Percentiles rank a stretch among this genome's conserved stretches.
These are phyloP conservation scores for Eumacrocentrus americanus DNA, from an alignment of 2,888 invertebrate species.

Conservation along the genomic window DNA sequence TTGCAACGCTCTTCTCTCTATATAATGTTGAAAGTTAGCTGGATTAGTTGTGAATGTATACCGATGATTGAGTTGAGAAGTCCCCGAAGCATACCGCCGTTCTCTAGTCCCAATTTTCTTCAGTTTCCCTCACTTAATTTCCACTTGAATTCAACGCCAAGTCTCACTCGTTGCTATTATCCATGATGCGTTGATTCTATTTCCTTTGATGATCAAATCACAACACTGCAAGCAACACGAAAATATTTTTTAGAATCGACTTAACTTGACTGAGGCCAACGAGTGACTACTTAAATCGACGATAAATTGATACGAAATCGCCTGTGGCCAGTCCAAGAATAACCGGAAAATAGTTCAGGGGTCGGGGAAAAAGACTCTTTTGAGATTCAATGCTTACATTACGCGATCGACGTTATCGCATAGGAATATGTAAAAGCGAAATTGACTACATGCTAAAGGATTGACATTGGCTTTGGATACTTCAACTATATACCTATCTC, in stretches of 20 bases:
- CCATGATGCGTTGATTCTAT: too few species aligned
- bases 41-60: conserved; percentile 35
- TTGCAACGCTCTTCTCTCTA: too few species aligned
- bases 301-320: conserved; percentile 11
- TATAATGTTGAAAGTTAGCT: too few species aligned
- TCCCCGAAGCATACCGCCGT: conserved; percentile 53
- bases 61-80: conserved; percentile 51
- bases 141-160: too few species aligned
- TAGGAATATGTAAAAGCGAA: neutral
- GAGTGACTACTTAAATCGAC: neutral
- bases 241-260: neutral
- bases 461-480: neutral
- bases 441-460: neutral
- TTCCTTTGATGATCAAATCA: too few species aligned
- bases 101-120: conserved; percentile 16
- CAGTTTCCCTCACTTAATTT: too few species aligned
- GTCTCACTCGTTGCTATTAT: too few species aligned
- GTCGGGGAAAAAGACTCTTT: conserved; percentile 39
- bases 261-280: neutral
- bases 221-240: too few species aligned
- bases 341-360: conserved; percentile 54
- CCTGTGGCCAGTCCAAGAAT: conserved; percentile 32
- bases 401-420: conserved; percentile 1
- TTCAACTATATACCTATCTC: too few species aligned
- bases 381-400: conserved; percentile 9